Evolutionary conservation across 2,888 invertebrate species (phyloP), one percentile per base, ranked within the genome.

Genomic region (Loripinus fragilis): DNA sequence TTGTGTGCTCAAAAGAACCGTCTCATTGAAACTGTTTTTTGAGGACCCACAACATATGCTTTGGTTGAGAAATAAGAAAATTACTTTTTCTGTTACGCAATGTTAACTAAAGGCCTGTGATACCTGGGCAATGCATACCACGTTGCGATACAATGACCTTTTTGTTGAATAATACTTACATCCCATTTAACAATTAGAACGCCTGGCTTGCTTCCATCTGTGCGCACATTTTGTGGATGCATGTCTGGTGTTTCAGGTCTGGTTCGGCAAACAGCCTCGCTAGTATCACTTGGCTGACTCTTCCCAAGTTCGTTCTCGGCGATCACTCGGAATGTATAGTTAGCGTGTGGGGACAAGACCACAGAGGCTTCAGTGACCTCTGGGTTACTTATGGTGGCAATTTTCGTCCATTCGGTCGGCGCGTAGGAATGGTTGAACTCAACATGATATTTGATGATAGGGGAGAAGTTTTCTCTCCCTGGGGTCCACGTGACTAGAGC

Each of bases 131-230:
- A n/a, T n/a, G n/a, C n/a, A n/a, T n/a, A n/a, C n/a, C n/a, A n/a
- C n/a, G n/a, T n/a, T n/a, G n/a, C n/a, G n/a, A n/a, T n/a, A n/a
- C n/a, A n/a, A n/a, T n/a, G n/a, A n/a, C n/a, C n/a, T n/a, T n/a
- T n/a, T n/a, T n/a, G n/a, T n/a, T n/a, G n/a, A n/a, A n/a, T n/a
- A n/a, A 52, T 28, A 85, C 92, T 95, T 88, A 96, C 96, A 89
- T 98, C 97, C 99, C 99, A 99, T 0, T 96, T 95, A 91, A 99
- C 98, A 80, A 98, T 96, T 92, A 99, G 95, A 94, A 98, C 98
- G 88, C 96, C 96, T 0, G 98, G 98, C 76, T 96, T 96, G 8
- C 96, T 96, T 83, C 98, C 98, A 93, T 96, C 96, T 0, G 98
- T 98, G 92, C 96, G 95, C 0, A 99, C 98, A 91, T 97, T 97